Base-by-base conservation (phyloP, 2,113 vertebrate species). In the Pristiophorus japonicus region DNA sequence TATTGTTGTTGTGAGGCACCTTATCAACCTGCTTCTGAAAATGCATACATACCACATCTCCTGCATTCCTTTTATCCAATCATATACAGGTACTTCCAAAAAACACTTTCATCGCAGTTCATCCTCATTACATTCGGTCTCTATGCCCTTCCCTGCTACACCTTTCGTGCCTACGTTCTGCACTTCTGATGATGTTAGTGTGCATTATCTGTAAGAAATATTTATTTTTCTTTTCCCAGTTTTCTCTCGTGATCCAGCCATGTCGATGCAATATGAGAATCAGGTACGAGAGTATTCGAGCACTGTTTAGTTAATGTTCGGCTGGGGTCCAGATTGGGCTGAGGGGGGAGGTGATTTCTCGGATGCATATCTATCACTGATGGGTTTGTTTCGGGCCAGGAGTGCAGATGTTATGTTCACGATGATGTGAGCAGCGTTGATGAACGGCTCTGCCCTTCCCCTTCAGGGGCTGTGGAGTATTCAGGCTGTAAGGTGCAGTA, bases 211-310 rank as follows among this genome's bases (percentile, higher is more conserved):
- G 27, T 8, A 70, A 73, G 24, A 94, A 59, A 70, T 27, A 51
- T 94, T 95, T 27, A 51, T 94, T 95, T 92, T 95, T 96, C 3
- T 96, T 88, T 96, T 55, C 59, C 66, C 96, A 99, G 99, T 98
- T 97, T 98, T 98, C 2, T 95, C 98, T 73, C 97, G 96, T 96
- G 98, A 98, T 93, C 78, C 97, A 95, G 95, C 96, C 75, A 63
- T 97, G 95, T 97, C 96, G 0, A 96, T 92, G 87, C 98, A 98
- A 96, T 98, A 98, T 95, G 98, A 98, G 96, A 98, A 98, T 95
- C 99, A 99, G 98, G 99, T 98, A 97, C 96, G 92, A 34, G 63
- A 66, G 47, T 10, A 51, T 27, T 47, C 27, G 6, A 63, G 34
- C 20, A 34, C 18, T 91, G 87, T 59, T 18, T 62, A 62, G 4